Percentiles rank a stretch among this genome's conserved stretches.
phyloP scores from a whole-genome alignment of 2,888 invertebrate species.

The Anodontia alba region DNA sequence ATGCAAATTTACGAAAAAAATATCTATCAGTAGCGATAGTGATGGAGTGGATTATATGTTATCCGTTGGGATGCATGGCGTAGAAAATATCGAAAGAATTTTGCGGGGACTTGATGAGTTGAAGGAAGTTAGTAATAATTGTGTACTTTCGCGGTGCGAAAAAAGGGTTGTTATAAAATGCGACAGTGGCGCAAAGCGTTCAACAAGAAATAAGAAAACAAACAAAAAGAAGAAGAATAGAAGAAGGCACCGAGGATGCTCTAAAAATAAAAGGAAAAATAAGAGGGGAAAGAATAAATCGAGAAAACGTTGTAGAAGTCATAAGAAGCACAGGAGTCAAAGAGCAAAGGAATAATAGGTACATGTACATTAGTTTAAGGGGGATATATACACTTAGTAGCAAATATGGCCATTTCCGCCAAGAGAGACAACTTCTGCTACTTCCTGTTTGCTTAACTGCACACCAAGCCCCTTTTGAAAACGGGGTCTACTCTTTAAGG shows the following conservation, averaged over 20 bases:
- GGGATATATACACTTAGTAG: too few species aligned
- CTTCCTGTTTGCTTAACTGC: too few species aligned
- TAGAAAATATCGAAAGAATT: background rate
- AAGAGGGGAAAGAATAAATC: background rate
- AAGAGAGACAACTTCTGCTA: too few species aligned
- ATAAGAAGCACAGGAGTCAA: background rate
- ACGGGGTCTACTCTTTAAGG: too few species aligned
- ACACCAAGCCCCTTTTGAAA: too few species aligned
- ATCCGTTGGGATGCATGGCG: background rate
- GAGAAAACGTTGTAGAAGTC: background rate
- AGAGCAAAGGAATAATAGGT: too few species aligned
- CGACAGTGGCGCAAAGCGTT: background rate
- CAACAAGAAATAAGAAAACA: background rate
- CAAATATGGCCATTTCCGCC: too few species aligned
- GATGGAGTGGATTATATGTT: background rate
- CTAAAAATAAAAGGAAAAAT: background rate
- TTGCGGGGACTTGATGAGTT: background rate
- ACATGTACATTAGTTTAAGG: too few species aligned
- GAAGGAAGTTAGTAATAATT: background rate
- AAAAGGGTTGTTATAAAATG: background rate
- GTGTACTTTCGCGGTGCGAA: background rate
- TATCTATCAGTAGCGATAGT: background rate
- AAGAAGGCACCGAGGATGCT: background rate
- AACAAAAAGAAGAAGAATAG: background rate
- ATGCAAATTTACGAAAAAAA: background rate